These are phyloP conservation scores for Triplophysa yarkandensis DNA, from an alignment of 2,797 vertebrate genomes.

Conservation along the genomic window DNA sequence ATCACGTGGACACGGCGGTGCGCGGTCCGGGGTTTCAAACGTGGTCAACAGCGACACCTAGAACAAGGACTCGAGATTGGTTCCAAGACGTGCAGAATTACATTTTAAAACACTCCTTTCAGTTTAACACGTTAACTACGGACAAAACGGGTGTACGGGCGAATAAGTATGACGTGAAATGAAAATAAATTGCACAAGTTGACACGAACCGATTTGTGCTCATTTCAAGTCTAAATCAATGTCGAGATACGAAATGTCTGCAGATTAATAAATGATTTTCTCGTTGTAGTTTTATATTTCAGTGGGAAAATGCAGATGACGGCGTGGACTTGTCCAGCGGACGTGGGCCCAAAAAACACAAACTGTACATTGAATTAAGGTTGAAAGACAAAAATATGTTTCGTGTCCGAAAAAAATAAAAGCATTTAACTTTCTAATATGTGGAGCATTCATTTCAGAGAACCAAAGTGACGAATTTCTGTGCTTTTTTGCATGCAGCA, in stretches of 20 bases:
- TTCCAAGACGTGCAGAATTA: conserved; percentile 56
- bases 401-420: background rate
- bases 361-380: background rate
- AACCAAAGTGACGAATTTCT: background rate
- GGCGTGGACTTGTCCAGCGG: background rate
- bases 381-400: background rate
- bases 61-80: conserved; percentile 81
- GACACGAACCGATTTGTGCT: background rate
- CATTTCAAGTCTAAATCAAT: conserved; percentile 36
- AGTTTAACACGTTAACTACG: conserved; percentile 33
- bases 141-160: conserved; percentile 39
- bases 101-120: conserved; percentile 38
- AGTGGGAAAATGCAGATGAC: conserved; percentile 3
- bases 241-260: conserved; percentile 44
- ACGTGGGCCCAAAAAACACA: background rate
- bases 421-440: background rate
- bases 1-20: conserved; percentile 77
- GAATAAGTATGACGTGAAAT: conserved; percentile 1
- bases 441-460: background rate
- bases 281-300: conserved; percentile 7
- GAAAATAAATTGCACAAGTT: background rate
- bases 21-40: conserved; percentile 76
- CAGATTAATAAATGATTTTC: background rate
- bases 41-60: conserved; percentile 98
- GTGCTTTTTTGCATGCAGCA: background rate